Conservation (phyloP, 2,797 vertebrate species). For the Scolopax rusticola region DNA sequence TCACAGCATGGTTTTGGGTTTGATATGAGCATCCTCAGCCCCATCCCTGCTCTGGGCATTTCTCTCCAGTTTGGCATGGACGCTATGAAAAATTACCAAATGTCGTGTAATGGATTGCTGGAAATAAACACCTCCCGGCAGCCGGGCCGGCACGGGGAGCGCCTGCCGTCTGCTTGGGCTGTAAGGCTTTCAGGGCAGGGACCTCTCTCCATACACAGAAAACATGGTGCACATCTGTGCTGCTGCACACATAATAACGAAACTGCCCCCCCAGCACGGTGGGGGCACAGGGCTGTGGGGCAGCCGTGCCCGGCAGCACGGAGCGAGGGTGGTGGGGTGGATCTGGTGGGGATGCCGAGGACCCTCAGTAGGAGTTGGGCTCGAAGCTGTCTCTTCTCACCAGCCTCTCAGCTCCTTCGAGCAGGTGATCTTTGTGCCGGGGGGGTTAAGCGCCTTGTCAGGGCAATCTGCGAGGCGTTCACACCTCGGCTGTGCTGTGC, state of each 20-base stretch:
- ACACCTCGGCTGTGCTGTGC: not conserved
- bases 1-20: rapidly evolving
- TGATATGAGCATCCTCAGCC: not conserved
- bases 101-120: not conserved
- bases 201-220: not conserved
- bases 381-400: not conserved
- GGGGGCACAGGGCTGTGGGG: rapidly evolving
- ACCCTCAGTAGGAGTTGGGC: rapidly evolving
- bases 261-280: rapidly evolving
- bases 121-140: not conserved
- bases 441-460: not conserved
- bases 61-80: not conserved
- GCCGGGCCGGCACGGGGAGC: not conserved
- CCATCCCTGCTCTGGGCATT: not conserved
- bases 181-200: not conserved
- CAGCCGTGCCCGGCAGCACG: rapidly evolving
- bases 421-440: not conserved
- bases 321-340: not conserved
- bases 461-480: conserved; percentile 12
- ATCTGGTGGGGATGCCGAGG: not conserved
- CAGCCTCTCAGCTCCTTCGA: not conserved
- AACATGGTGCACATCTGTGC: not conserved
- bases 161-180: not conserved
- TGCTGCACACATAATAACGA: not conserved
- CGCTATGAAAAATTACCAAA: not conserved